Evolutionary conservation across 2,113 vertebrate species (phyloP), one percentile per base, ranked within the genome.

Genomic region (Onychorhynchus coronatus): DNA sequence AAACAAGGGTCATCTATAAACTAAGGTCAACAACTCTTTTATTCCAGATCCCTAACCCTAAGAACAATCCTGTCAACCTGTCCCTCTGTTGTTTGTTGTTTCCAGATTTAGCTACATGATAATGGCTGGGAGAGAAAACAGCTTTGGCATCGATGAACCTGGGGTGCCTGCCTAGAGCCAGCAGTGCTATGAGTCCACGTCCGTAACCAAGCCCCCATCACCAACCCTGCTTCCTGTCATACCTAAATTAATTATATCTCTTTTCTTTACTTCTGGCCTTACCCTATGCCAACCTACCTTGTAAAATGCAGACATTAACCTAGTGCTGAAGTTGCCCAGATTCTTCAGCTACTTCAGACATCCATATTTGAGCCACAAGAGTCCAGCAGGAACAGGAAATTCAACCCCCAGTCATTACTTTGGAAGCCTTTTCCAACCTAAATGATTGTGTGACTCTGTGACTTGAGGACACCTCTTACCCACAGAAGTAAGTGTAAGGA

Each of bases 171-270:
- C 9, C 53, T n/a, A 46, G 28, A 77, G 46, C 17, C 67, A 58
- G 59, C 61, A 81, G 14, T 15, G 33, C 35, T 49, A 50, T 55
- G 53, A 53, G 24, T 20, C 24, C 47, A 30, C 53, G 63, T 59
- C 35, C 44, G 25, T 25, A 39, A 76, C n/a, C 2, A 7, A 85
- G 84, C 14, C 0, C 2, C 44, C 17, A 0, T 8, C 33, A 85
- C 31, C 39, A 47, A 35, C 28, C 21, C 39, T 49, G 31, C 42
- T 79, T 67, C 58, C 35, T 31, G 16, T 49, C 0, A 0, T 49
- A 58, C 14, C 14, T 62, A 53, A 79, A 78, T 63, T 33, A 67
- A 83, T 2, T 1, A 31, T n/a, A 89, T 12, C 8, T 78, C 25
- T 28, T 49, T 67, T 56, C 20, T 68, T 67, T 71, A 84, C 39